phyloP scores from a whole-genome alignment of 1,140 invertebrate species.

The Dolichoris vasculosae region DNA sequence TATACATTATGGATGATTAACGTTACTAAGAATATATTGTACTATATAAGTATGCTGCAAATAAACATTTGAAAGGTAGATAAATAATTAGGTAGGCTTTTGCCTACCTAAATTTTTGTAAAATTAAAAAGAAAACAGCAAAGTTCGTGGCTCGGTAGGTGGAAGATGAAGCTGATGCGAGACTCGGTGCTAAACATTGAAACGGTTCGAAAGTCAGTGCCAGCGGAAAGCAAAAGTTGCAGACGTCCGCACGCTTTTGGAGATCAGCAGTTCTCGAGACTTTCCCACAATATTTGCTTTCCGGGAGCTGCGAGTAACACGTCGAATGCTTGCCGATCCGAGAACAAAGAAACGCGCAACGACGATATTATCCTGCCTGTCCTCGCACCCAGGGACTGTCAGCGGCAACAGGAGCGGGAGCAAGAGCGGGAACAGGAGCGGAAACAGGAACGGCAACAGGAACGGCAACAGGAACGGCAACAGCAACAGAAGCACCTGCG shows the following conservation, averaged over 20 bases:
- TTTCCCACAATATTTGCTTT: constrained; percentile 58
- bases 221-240: constrained; percentile 33
- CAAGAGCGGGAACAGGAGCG: neutral
- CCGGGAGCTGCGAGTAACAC: constrained; percentile 62
- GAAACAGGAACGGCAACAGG: too few species aligned
- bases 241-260: constrained; percentile 46
- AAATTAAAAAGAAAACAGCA: neutral
- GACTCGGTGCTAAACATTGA: constrained; percentile 49
- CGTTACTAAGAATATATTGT: too few species aligned
- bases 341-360: constrained; percentile 57
- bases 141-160: constrained; percentile 57
- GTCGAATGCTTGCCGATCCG: constrained; percentile 63
- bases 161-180: constrained; percentile 64
- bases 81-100: too few species aligned
- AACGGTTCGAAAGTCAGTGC: neutral
- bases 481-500: neutral
- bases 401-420: neutral
- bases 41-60: too few species aligned
- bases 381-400: constrained; percentile 29
- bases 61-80: too few species aligned
- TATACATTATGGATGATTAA: too few species aligned
- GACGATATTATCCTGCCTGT: constrained; percentile 47
- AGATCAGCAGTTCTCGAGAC: constrained; percentile 47
- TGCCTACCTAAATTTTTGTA: too few species aligned
- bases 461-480: too few species aligned